A percentile compares a stretch with the other conserved stretches of the same genome.
These are phyloP conservation scores for Darevskia nairensis DNA, from an alignment of 2,797 vertebrate species.

Conservation along the genomic window DNA sequence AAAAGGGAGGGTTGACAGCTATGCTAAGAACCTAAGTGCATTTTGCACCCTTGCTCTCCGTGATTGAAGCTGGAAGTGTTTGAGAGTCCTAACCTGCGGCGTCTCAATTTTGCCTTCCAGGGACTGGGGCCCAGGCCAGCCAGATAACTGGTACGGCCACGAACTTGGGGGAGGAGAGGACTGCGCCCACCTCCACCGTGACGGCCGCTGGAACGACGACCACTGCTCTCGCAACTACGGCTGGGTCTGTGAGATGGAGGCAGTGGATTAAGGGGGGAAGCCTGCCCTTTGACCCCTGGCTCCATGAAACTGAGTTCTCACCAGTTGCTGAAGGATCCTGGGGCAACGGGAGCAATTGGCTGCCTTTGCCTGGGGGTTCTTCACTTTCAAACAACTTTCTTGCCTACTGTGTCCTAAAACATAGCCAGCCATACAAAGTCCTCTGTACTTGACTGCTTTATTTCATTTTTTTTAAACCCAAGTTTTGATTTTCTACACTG, in stretches of 20 bases:
- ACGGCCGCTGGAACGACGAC: constrained; percentile 80
- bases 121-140: constrained; percentile 78
- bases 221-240: constrained; percentile 71
- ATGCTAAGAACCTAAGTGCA: too few relatives aligned
- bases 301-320: background rate
- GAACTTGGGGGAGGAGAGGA: constrained; percentile 76
- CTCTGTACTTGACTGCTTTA: background rate
- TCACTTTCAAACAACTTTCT: background rate
- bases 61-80: background rate
- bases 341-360: background rate
- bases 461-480: background rate
- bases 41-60: too few relatives aligned
- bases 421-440: background rate
- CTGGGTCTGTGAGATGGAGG: constrained; percentile 78
- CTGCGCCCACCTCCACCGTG: constrained; percentile 75
- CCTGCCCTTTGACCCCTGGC: rapidly evolving
- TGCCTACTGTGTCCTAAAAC: background rate
- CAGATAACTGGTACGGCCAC: constrained; percentile 75
- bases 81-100: background rate
- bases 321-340: background rate
- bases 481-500: too few relatives aligned
- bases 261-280: background rate
- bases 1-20: too few relatives aligned
- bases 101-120: constrained; percentile 60
- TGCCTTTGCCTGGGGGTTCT: background rate